Percentiles rank a stretch among this genome's conserved stretches.
Evolutionary conservation across 2,113 vertebrate species (phyloP).

Genomic region (Pterophyllum scalare): DNA sequence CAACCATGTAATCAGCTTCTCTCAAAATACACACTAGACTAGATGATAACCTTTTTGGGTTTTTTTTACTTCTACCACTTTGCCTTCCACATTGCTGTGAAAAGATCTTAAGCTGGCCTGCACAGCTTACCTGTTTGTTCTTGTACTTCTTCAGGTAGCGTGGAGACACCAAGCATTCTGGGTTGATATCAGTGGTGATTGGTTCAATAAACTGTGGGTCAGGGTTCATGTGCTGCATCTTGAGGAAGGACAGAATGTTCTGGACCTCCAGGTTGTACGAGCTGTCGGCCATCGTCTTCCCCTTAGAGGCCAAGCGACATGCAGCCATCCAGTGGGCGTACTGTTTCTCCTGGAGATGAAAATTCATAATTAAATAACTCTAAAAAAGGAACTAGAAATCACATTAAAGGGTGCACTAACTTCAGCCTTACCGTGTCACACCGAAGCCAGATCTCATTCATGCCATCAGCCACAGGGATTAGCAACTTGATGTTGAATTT

Average conservation of each 20-base stretch:
- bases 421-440: slow-evolving; percentile 88
- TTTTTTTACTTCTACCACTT: not conserved
- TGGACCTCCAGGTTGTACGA: slow-evolving; percentile 97
- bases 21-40: slow-evolving; percentile 18
- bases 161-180: slow-evolving; percentile 96
- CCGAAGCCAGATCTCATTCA: slow-evolving; percentile 99
- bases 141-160: slow-evolving; percentile 98
- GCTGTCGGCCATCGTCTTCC: slow-evolving; percentile 99
- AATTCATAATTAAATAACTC: not conserved
- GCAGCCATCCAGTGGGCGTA: slow-evolving; percentile 99
- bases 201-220: slow-evolving; percentile 96
- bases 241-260: slow-evolving; percentile 98
- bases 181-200: slow-evolving; percentile 93
- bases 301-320: slow-evolving; percentile 96
- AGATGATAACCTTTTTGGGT: not conserved
- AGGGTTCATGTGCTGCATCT: slow-evolving; percentile 99
- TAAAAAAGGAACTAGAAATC: not conserved
- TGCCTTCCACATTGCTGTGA: not conserved
- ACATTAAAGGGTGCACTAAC: not conserved
- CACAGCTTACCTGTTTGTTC: slow-evolving; percentile 91
- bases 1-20: slow-evolving; percentile 56
- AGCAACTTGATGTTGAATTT: slow-evolving; percentile 99
- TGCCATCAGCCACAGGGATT: slow-evolving; percentile 96
- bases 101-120: not conserved
- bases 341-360: slow-evolving; percentile 89